Base-by-base conservation (phyloP, 1,140 invertebrate genomes). In the Drosophila parabipectinata region DNA sequence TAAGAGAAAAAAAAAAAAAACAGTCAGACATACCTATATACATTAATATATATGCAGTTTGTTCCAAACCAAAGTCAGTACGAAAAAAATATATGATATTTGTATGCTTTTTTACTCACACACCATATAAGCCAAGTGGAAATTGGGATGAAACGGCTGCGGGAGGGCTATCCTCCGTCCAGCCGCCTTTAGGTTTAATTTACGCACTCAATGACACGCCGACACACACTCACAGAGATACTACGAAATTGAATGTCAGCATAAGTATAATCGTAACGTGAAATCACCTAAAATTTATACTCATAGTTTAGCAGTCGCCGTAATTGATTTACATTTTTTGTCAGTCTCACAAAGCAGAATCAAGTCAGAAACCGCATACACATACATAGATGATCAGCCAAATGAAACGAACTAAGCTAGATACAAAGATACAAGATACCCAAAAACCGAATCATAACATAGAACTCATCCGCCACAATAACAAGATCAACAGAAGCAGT, bases 91-190 rank as follows among this genome's bases (percentile, higher is more conserved):
- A 72, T 74, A 76, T 72, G 77, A 83, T 79, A 89, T 84, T 80
- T 87, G 64, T 90, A 91, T 91, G 84, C 88, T 91, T 91, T 92
- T 90, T 88, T 85, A 80, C 75, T 75, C 68, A 90, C 68, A 68
- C 68, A 68, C 67, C 69, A 64, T 61, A 64, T 55, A 73, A 34
- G 51, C 71, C 71, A 44, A 69, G 45, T 76, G 57, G 39, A 69
- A 71, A 48, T 54, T 69, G 63, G 66, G 62, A 68, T 47, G 63
- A 61, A 83, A 32, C 37, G 56, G 67, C 74, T 45, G 34, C 9
- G 9, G 79, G 82, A 80, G 44, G 78, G 81, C 77, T 51, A 24
- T 51, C 63, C 57, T 61, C 45, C 26, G 48, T 32, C 32, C 37
- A 39, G 54, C 60, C 82, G 78, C 78, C 64, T 82, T 81, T 81